These are phyloP conservation scores for Aptenodytes patagonicus DNA, from an alignment of 2,113 vertebrate genomes.

Conservation along the genomic window DNA sequence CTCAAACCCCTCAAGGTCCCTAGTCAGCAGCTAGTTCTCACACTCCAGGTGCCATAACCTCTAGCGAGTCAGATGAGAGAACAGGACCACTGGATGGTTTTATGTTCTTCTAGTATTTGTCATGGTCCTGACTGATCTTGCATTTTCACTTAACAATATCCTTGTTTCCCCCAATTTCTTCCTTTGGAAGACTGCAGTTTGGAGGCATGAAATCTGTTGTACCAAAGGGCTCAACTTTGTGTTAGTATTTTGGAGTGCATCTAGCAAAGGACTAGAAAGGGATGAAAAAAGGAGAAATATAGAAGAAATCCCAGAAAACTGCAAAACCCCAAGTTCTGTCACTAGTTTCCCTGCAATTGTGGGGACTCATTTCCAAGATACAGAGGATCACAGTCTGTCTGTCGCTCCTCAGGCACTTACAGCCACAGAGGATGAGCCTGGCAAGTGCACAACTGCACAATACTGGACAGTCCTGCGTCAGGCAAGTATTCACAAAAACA, in stretches of 20 bases:
- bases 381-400: not conserved
- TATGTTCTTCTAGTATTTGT: not conserved
- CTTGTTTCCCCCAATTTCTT: not conserved
- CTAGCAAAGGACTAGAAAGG: not conserved
- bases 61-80: not conserved
- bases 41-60: not conserved
- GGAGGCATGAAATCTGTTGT: not conserved
- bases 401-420: not conserved
- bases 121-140: not conserved
- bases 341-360: not conserved
- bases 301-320: not conserved
- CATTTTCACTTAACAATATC: not conserved
- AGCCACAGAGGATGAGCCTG: not conserved
- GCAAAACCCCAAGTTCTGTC: not conserved
- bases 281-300: not conserved
- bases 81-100: not conserved
- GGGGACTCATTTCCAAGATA: not conserved
- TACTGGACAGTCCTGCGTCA: not conserved
- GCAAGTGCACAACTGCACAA: not conserved
- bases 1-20: not conserved
- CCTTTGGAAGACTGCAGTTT: not conserved
- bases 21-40: not conserved
- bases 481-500: not conserved
- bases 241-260: not conserved
- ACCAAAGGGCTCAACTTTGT: not conserved